Conservation (phyloP, 2,888 invertebrate genomes). For the Brachylomia viminalis region DNA sequence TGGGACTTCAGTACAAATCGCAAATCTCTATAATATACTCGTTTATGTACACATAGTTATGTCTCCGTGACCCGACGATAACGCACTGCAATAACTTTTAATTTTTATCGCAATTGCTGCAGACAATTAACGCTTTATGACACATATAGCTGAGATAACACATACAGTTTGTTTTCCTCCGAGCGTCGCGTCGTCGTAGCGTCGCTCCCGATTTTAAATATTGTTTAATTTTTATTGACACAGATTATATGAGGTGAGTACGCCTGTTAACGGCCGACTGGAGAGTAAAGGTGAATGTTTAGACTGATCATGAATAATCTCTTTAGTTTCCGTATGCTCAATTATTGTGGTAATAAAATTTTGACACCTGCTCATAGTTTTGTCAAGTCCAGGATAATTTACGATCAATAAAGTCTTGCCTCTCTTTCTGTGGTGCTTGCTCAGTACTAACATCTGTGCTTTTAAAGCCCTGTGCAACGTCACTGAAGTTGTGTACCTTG, state of each 20-base stretch:
- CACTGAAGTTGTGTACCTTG: background rate
- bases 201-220: slow-evolving; percentile 59
- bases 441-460: background rate
- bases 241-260: slow-evolving; percentile 61
- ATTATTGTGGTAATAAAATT: background rate
- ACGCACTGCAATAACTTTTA: slow-evolving; percentile 84
- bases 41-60: slow-evolving; percentile 6
- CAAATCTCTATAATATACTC: slow-evolving; percentile 15
- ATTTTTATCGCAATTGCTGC: slow-evolving; percentile 87
- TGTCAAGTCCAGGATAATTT: background rate
- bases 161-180: slow-evolving; percentile 73
- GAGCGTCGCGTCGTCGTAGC: no score
- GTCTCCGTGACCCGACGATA: slow-evolving; percentile 78
- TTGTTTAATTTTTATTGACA: slow-evolving; percentile 65
- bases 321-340: background rate
- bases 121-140: slow-evolving; percentile 85
- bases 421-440: background rate
- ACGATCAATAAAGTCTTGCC: background rate
- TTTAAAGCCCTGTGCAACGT: background rate
- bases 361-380: no score
- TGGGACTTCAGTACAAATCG: background rate
- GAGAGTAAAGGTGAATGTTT: background rate
- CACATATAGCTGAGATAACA: slow-evolving; percentile 79
- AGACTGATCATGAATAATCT: background rate
- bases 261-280: background rate